These are phyloP conservation scores for Lepisosteus oculatus DNA, from an alignment of 2,113 vertebrate species.

Conservation along the genomic window DNA sequence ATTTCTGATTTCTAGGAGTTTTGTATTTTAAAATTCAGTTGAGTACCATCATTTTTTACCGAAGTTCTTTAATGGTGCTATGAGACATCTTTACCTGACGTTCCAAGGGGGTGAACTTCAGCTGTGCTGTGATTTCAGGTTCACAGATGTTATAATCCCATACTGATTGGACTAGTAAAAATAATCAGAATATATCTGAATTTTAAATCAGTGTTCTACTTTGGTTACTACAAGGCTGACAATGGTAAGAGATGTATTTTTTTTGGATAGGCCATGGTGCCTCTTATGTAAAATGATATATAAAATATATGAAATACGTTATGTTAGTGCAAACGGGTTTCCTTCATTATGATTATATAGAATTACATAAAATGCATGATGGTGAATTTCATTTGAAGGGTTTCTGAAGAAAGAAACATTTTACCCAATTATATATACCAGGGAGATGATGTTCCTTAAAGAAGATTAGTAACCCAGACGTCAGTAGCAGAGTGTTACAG, in stretches of 20 bases:
- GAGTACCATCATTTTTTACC: no score
- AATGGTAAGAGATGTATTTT: no score
- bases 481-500: constrained; percentile 59
- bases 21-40: no score
- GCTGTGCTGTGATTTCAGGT: constrained; percentile 23
- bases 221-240: constrained; percentile 22
- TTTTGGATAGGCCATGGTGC: background rate
- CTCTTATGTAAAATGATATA: background rate
- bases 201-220: constrained; percentile 55
- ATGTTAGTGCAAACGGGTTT: no score
- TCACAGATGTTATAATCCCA: constrained; percentile 45
- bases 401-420: constrained; percentile 31
- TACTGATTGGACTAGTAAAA: constrained; percentile 57
- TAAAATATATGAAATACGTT: no score
- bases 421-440: constrained; percentile 56
- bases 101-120: constrained; percentile 11
- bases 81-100: no score
- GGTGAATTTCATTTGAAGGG: constrained; percentile 25
- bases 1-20: no score
- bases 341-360: constrained; percentile 16
- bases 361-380: constrained; percentile 28
- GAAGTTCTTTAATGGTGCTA: no score
- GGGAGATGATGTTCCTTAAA: constrained; percentile 66
- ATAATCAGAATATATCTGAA: constrained; percentile 44
- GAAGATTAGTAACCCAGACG: constrained; percentile 64